Percentiles rank a stretch among this genome's conserved stretches.
phyloP scores from a whole-genome alignment of 2,113 vertebrate genomes.

The Seriola aureovittata region DNA sequence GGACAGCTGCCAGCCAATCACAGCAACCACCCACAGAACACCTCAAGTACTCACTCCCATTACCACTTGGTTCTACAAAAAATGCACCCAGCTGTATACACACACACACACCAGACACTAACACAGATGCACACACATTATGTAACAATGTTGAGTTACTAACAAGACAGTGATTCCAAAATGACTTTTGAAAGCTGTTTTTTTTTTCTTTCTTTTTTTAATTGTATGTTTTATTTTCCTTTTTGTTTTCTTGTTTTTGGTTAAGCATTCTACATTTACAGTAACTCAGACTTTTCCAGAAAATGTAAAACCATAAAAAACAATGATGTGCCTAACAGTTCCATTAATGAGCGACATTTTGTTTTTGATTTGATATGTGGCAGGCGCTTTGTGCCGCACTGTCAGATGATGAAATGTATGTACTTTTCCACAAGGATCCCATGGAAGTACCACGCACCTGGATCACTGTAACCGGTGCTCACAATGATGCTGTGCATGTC shows the following conservation, averaged over 20 bases:
- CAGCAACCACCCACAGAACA: constrained; percentile 59
- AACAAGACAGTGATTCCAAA: constrained; percentile 78
- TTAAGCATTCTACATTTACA: constrained; percentile 80
- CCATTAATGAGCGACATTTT: constrained; percentile 76
- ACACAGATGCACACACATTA: constrained; percentile 45
- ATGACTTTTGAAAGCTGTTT: constrained; percentile 75
- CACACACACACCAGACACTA: neutral
- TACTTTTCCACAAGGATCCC: constrained; percentile 80
- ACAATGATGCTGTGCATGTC: constrained; percentile 87
- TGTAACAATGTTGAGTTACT: constrained; percentile 76
- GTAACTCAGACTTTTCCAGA: constrained; percentile 81
- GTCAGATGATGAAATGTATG: constrained; percentile 77
- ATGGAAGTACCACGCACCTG: constrained; percentile 76
- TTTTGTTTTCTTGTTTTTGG: constrained; percentile 62
- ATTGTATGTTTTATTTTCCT: constrained; percentile 52
- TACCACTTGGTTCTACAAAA: constrained; percentile 60
- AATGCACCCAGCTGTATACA: constrained; percentile 50
- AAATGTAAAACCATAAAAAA: constrained; percentile 86
- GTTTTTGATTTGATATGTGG: constrained; percentile 73
- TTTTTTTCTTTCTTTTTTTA: constrained; percentile 62
- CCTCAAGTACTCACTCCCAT: constrained; percentile 65
- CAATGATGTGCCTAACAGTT: constrained; percentile 90
- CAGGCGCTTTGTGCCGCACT: constrained; percentile 78
- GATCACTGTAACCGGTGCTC: constrained; percentile 76
- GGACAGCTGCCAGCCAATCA: constrained; percentile 55